Evolutionary conservation across 2,113 vertebrate genomes (phyloP).

Genomic region (Misgurnus anguillicaudatus): DNA sequence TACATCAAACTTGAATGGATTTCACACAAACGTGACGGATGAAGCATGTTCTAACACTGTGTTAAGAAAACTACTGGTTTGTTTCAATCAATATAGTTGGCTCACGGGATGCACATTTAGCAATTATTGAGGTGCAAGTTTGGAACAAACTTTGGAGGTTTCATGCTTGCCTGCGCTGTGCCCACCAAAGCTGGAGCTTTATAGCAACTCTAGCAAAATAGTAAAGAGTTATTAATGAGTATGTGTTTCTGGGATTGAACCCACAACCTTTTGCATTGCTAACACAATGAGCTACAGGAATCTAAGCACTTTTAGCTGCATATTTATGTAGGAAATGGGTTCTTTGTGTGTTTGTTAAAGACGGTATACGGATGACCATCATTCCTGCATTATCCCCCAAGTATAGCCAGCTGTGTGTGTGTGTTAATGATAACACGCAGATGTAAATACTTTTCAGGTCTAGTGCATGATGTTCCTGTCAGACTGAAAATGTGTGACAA

Average conservation of each 20-base stretch:
- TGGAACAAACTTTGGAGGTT: too few species aligned
- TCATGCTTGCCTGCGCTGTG: too few species aligned
- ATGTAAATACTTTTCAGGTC: conserved; percentile 1
- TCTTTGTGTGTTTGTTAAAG: not conserved
- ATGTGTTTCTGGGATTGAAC: too few species aligned
- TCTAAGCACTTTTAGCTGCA: too few species aligned
- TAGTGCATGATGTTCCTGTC: conserved; percentile 1
- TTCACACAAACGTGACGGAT: conserved; percentile 7
- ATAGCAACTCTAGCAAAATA: too few species aligned
- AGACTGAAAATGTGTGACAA: conserved; percentile 11
- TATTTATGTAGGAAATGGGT: not conserved
- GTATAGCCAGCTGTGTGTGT: not conserved
- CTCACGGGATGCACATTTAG: not conserved
- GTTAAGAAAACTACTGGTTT: not conserved
- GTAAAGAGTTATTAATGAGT: too few species aligned
- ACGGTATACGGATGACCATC: not conserved
- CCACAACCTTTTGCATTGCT: too few species aligned
- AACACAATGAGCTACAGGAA: too few species aligned
- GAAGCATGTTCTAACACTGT: conserved; percentile 9
- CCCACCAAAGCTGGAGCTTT: too few species aligned
- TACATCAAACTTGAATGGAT: not conserved
- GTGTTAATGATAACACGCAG: not conserved
- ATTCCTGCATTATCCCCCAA: not conserved
- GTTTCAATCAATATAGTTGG: not conserved
- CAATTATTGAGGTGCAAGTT: not conserved